Evolutionary conservation across 2,888 invertebrate genomes (phyloP).

Genomic region (Campaea margaritaria): DNA sequence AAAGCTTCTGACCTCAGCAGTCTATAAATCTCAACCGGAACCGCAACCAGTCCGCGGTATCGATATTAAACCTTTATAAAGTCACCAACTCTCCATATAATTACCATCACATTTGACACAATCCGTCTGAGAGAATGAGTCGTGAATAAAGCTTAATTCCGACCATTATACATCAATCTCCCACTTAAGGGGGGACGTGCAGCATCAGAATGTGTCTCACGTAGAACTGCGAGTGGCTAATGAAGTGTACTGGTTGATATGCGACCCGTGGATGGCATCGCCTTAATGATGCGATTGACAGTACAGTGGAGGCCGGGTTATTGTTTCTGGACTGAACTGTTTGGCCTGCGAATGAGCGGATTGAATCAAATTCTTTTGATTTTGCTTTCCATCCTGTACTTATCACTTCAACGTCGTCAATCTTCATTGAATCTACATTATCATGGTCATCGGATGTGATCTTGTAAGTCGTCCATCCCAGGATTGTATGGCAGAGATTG

Average conservation of each 20-base stretch:
- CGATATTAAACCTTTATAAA: conserved; percentile 19
- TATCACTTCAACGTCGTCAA: too few relatives aligned
- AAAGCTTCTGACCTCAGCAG: neutral
- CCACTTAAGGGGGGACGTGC: conserved; percentile 66
- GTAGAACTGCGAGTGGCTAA: conserved; percentile 68
- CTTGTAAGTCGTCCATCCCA: too few relatives aligned
- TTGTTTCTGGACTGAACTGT: conserved; percentile 71
- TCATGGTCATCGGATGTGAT: too few relatives aligned
- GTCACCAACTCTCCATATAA: conserved; percentile 36
- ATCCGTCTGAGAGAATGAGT: conserved; percentile 42
- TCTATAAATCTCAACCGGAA: conserved; percentile 18
- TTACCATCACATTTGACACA: conserved; percentile 45
- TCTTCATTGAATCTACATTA: too few relatives aligned
- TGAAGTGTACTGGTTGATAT: conserved; percentile 78
- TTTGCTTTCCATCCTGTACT: too few relatives aligned
- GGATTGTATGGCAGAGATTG: too few relatives aligned
- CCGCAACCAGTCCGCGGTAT: conserved; percentile 17
- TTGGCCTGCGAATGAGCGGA: conserved; percentile 56
- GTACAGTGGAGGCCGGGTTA: conserved; percentile 74
- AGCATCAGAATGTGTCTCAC: conserved; percentile 77
- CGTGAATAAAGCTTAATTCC: conserved; percentile 63
- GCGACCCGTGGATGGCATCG: conserved; percentile 69
- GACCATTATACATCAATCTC: conserved; percentile 77
- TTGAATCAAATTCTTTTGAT: neutral
- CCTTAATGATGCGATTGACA: conserved; percentile 82